A percentile compares a stretch with the other conserved stretches of the same genome.
These are phyloP conservation scores for Trididemnum nubilum DNA, from an alignment of 23 tunicate species.

Conservation along the genomic window DNA sequence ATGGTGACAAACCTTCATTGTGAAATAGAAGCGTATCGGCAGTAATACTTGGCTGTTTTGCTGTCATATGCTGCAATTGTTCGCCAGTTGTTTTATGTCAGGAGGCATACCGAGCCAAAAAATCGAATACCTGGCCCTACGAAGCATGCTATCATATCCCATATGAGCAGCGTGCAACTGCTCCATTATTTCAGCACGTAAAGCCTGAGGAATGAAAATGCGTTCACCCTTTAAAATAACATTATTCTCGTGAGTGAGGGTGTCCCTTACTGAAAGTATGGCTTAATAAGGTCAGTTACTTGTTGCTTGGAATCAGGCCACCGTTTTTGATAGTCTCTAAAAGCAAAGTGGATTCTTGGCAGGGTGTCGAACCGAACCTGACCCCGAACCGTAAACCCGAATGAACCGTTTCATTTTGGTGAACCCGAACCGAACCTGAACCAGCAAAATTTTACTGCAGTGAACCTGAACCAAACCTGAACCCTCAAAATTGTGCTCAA, in stretches of 20 bases:
- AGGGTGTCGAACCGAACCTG: no score
- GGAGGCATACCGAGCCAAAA: constrained; percentile 32
- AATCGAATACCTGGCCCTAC: constrained; percentile 17
- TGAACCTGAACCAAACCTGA: no score
- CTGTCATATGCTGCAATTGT: constrained; percentile 10
- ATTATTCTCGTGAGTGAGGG: background rate
- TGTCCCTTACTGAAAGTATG: constrained; percentile 14
- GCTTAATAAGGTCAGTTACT: background rate
- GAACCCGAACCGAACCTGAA: no score
- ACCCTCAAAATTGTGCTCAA: no score
- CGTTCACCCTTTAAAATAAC: constrained; percentile 28
- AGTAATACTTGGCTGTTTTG: background rate
- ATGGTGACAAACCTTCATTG: constrained; percentile 23
- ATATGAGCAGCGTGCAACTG: constrained; percentile 18
- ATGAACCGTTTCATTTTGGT: no score
- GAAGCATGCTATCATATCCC: constrained; percentile 29
- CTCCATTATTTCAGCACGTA: constrained; percentile 4
- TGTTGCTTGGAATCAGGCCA: constrained; percentile 3
- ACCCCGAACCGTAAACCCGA: no score
- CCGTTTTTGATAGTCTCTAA: constrained; percentile 1
- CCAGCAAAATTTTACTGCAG: no score
- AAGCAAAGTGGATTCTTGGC: background rate
- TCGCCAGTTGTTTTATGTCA: constrained; percentile 21
- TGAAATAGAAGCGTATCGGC: constrained; percentile 1
- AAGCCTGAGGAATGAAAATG: constrained; percentile 17